These are phyloP conservation scores for Aleadryas rufinucha DNA, from an alignment of 2,113 vertebrate species.

Conservation along the genomic window DNA sequence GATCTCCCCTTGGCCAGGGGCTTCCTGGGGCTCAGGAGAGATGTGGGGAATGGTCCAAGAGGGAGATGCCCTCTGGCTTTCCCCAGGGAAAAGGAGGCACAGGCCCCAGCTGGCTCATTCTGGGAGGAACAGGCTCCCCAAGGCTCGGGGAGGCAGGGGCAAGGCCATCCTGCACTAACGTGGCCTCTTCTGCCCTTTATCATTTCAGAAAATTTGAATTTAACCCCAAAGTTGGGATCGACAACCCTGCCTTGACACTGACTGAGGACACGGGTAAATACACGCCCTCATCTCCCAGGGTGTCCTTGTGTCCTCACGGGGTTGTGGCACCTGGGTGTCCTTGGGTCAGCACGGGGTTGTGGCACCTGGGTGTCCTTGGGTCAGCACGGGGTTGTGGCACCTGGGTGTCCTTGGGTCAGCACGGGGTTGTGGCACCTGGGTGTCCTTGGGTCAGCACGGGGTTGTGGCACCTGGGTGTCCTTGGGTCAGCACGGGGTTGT, in stretches of 20 bases:
- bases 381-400: not conserved
- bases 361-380: not conserved
- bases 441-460: not conserved
- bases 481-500: not conserved
- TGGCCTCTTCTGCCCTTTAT: conserved; percentile 20
- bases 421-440: not conserved
- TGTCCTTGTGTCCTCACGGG: not conserved
- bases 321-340: too few species aligned
- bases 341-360: not conserved
- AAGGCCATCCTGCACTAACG: fast-evolving
- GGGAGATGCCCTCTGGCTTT: not conserved
- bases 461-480: not conserved
- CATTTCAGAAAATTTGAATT: conserved; percentile 85
- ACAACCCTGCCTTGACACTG: conserved; percentile 89
- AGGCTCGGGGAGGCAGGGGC: not conserved
- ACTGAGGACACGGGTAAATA: conserved; percentile 83
- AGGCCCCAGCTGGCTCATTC: not conserved
- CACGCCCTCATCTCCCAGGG: not conserved
- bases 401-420: not conserved
- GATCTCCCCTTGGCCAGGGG: not conserved
- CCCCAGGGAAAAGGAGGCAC: not conserved
- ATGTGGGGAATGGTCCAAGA: not conserved
- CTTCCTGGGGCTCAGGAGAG: not conserved
- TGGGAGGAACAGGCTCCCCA: not conserved
- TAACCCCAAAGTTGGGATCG: conserved; percentile 90